These are phyloP conservation scores for Enteromius anoplus DNA, from an alignment of 2,797 vertebrate genomes.

Conservation along the genomic window DNA sequence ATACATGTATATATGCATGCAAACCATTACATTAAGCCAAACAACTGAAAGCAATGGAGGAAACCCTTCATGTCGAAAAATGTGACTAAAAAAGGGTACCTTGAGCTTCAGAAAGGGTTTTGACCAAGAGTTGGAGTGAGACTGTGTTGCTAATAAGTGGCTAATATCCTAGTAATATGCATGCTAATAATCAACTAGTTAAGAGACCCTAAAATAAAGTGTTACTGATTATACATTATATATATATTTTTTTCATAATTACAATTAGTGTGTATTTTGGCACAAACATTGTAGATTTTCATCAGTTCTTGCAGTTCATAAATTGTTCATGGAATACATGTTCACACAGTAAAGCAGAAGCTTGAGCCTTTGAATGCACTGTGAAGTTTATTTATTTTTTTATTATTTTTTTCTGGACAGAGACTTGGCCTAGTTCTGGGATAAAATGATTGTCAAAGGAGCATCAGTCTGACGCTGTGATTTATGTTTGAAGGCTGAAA, in stretches of 20 bases:
- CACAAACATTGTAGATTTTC: not conserved
- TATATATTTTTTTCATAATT: not conserved
- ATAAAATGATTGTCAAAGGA: conserved; percentile 18
- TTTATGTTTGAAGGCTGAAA: conserved; percentile 33
- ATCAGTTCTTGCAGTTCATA: not conserved
- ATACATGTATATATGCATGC: too few species aligned
- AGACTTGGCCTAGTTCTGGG: conserved; percentile 33
- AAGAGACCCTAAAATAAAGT: too few species aligned
- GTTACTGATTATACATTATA: not conserved
- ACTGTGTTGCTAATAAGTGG: too few species aligned
- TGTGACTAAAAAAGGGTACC: too few species aligned
- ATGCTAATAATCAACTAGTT: too few species aligned
- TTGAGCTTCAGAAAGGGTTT: too few species aligned
- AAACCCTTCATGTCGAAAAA: too few species aligned
- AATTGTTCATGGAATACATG: not conserved
- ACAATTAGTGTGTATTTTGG: not conserved
- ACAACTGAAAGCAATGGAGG: too few species aligned
- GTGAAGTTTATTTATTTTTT: not conserved
- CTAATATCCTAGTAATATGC: too few species aligned
- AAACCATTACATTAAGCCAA: too few species aligned
- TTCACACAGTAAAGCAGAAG: not conserved
- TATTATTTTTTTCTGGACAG: conserved; percentile 4
- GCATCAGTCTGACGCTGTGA: not conserved
- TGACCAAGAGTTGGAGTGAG: too few species aligned
- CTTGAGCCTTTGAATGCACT: conserved; percentile 6